A percentile compares a stretch with the other conserved stretches of the same genome.
phyloP scores from a whole-genome alignment of 1,140 invertebrate species.

The Bombus huntii region DNA sequence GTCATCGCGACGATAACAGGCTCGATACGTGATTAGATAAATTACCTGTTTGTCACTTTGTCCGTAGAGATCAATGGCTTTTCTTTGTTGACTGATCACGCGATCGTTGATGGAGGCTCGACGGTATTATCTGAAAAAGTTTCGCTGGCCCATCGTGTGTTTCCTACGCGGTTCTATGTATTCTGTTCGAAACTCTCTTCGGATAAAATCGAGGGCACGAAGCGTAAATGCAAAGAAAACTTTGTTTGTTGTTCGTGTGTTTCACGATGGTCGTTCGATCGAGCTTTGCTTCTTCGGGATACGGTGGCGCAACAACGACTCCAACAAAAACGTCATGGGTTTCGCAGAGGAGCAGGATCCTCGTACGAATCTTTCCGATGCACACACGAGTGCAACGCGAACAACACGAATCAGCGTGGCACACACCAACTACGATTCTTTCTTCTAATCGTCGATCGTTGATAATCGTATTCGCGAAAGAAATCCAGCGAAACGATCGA shows the following conservation, averaged over 20 bases:
- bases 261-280: too few species aligned
- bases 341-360: too few species aligned
- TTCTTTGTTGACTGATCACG: not conserved
- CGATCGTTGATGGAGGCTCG: too few species aligned
- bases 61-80: not conserved
- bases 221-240: not conserved
- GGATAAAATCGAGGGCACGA: not conserved
- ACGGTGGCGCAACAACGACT: too few species aligned
- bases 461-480: not conserved
- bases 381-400: too few species aligned
- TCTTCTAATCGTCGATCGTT: too few species aligned
- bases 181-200: not conserved
- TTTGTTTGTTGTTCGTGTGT: too few species aligned
- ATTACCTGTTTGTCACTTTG: not conserved
- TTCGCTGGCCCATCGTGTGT: not conserved
- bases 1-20: not conserved
- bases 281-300: too few species aligned
- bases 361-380: too few species aligned
- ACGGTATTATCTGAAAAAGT: not conserved
- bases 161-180: not conserved
- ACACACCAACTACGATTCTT: too few species aligned
- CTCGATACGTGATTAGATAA: constrained; percentile 26
- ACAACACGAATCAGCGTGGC: too few species aligned
- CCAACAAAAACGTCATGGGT: too few species aligned
- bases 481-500: not conserved